These are phyloP conservation scores for Tragelaphus strepsiceros DNA, from an alignment of 2,113 vertebrate genomes.

Conservation along the genomic window DNA sequence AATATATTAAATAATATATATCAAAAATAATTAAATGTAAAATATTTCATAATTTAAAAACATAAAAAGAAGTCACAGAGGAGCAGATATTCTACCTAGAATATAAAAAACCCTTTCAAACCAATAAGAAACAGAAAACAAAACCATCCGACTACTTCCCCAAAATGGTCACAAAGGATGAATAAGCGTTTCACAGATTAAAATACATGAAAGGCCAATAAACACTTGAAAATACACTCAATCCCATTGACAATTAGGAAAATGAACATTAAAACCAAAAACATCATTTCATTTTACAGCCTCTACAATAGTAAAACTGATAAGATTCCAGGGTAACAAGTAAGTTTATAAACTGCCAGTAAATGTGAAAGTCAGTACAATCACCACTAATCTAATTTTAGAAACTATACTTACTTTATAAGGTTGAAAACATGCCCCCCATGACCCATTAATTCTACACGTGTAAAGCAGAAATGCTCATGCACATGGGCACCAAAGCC, in stretches of 20 bases:
- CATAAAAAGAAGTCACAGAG: not conserved
- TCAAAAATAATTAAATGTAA: not conserved
- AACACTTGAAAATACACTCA: not conserved
- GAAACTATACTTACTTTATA: not conserved
- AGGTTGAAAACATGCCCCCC: not conserved
- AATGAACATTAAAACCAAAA: not conserved
- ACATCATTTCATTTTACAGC: not conserved
- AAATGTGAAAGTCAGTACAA: not conserved
- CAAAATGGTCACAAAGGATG: not conserved
- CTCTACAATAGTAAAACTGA: not conserved
- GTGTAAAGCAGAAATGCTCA: not conserved
- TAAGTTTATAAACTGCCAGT: not conserved
- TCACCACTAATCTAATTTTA: not conserved
- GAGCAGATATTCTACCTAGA: not conserved
- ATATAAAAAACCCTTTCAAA: not conserved
- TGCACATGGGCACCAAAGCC: accelerated
- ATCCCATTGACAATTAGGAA: not conserved
- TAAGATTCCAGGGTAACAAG: not conserved
- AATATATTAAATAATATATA: not conserved
- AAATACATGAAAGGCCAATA: not conserved
- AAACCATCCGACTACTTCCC: not conserved
- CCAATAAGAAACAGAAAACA: not conserved
- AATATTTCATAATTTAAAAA: not conserved
- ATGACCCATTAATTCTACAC: not conserved
- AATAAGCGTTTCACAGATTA: not conserved